phyloP scores from a whole-genome alignment of 2,888 invertebrate species.

The Caenorhabditis virilis region DNA sequence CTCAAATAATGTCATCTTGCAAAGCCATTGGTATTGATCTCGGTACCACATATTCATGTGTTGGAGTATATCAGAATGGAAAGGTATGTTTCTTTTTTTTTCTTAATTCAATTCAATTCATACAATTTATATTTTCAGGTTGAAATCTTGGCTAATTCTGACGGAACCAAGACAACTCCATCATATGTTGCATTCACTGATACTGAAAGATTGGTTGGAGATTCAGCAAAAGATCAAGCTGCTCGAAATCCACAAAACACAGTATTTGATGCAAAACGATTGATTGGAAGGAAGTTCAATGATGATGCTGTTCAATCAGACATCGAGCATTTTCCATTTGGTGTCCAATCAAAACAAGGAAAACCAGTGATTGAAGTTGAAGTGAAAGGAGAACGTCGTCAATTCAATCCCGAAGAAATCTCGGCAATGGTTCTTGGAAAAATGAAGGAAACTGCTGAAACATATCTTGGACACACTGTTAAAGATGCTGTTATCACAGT shows the following conservation, averaged over 20 bases:
- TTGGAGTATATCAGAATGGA: slow-evolving; percentile 6
- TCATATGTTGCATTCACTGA: slow-evolving; percentile 74
- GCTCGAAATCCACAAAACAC: slow-evolving; percentile 72
- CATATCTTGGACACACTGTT: slow-evolving; percentile 68
- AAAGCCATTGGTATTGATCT: slow-evolving; percentile 7
- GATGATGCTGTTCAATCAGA: slow-evolving; percentile 70
- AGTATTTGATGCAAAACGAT: too few species aligned
- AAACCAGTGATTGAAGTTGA: slow-evolving; percentile 73
- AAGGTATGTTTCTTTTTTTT: background rate
- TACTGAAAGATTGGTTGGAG: slow-evolving; percentile 71
- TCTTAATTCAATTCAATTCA: background rate
- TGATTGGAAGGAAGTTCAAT: slow-evolving; percentile 71
- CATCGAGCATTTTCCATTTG: slow-evolving; percentile 70
- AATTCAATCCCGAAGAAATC: slow-evolving; percentile 68
- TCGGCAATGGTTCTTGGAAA: slow-evolving; percentile 63
- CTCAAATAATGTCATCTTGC: slow-evolving; percentile 8
- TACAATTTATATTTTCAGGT: slow-evolving; percentile 60
- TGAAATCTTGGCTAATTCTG: slow-evolving; percentile 72
- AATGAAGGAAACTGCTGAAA: too few species aligned
- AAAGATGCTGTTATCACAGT: slow-evolving; percentile 84
- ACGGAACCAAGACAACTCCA: slow-evolving; percentile 78
- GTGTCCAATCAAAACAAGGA: slow-evolving; percentile 67
- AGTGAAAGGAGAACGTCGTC: slow-evolving; percentile 85
- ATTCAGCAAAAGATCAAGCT: slow-evolving; percentile 72
- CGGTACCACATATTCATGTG: too few species aligned